Conservation (phyloP, 2,113 vertebrate genomes). For the Collichthys lucidus region DNA sequence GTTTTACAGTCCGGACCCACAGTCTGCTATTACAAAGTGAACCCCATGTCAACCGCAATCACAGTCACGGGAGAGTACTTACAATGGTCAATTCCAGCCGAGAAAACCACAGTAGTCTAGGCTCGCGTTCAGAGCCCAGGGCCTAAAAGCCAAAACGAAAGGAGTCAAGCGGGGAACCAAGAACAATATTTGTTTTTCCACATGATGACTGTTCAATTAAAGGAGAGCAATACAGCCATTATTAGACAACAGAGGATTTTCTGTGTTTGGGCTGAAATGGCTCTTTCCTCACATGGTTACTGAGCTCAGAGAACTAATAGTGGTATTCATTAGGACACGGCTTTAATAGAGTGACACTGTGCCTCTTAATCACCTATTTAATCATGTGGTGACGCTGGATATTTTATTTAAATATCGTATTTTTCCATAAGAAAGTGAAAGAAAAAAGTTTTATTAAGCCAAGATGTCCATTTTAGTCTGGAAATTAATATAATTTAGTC, state of each 20-base stretch:
- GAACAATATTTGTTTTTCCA: slow-evolving; percentile 83
- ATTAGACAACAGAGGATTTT: slow-evolving; percentile 77
- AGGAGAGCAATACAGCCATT: slow-evolving; percentile 69
- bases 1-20: slow-evolving; percentile 45
- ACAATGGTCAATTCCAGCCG: slow-evolving; percentile 63
- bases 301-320: slow-evolving; percentile 50
- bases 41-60: slow-evolving; percentile 73
- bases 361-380: slow-evolving; percentile 52
- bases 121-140: slow-evolving; percentile 45
- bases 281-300: slow-evolving; percentile 68
- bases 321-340: slow-evolving; percentile 49
- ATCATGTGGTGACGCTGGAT: slow-evolving; percentile 16
- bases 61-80: slow-evolving; percentile 68
- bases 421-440: slow-evolving; percentile 4
- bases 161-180: slow-evolving; percentile 71
- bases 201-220: slow-evolving; percentile 79
- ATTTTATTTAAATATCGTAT: slow-evolving; percentile 14
- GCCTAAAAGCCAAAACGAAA: slow-evolving; percentile 61
- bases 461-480: slow-evolving; percentile 17
- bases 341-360: slow-evolving; percentile 51
- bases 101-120: slow-evolving; percentile 69
- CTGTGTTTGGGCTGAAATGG: slow-evolving; percentile 71
- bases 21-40: slow-evolving; percentile 65
- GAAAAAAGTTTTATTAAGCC: background rate
- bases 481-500: background rate